A percentile compares a stretch with the other conserved stretches of the same genome.
Conservation (phyloP, 2,797 vertebrate genomes). For the Enteromius mattozi region DNA sequence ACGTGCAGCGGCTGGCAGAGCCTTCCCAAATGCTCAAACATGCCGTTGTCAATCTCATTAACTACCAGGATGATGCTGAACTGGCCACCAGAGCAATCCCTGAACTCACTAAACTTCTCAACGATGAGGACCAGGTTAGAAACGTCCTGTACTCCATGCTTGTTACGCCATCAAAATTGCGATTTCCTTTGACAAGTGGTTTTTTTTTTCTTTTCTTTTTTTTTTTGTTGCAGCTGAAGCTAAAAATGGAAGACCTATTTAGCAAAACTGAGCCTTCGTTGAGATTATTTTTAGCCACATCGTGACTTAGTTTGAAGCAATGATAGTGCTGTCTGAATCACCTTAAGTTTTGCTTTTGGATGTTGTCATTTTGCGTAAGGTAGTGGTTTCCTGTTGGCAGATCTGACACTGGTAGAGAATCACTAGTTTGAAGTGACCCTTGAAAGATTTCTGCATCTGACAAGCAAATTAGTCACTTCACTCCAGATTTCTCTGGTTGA, state of each 20-base stretch:
- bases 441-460: not conserved
- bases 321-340: not conserved
- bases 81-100: constrained; percentile 97
- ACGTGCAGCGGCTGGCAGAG: constrained; percentile 95
- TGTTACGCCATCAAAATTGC: not conserved
- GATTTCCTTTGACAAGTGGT: not conserved
- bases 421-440: not conserved
- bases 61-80: constrained; percentile 98
- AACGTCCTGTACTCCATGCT: not conserved
- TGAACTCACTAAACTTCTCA: constrained; percentile 96
- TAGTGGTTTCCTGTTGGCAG: not conserved
- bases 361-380: not conserved
- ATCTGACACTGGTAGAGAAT: not conserved
- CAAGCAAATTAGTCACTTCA: not conserved
- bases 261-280: not conserved
- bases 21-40: constrained; percentile 99
- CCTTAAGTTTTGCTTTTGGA: not conserved
- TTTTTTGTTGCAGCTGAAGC: constrained; percentile 1
- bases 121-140: constrained; percentile 96
- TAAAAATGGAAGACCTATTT: constrained; percentile 6
- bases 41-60: constrained; percentile 97
- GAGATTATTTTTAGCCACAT: constrained; percentile 15
- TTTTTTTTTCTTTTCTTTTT: not conserved
- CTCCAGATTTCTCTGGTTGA: not conserved
- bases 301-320: not conserved